phyloP scores from a whole-genome alignment of 92 coral and sea anemone genomes.

The Montipora capitata region DNA sequence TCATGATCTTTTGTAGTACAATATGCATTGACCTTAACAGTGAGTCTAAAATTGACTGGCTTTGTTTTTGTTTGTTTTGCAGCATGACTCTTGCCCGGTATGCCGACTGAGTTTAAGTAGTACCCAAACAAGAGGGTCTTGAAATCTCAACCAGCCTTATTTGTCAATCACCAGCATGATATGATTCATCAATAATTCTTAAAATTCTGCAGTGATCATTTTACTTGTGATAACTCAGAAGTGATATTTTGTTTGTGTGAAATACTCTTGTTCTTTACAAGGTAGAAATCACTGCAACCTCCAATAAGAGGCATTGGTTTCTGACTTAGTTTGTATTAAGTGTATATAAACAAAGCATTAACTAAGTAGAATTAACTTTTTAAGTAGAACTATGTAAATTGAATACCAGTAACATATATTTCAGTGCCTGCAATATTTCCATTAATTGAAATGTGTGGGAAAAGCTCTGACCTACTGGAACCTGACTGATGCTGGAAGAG shows the following conservation, averaged over 20 bases:
- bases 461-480: background rate
- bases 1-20: too few species aligned
- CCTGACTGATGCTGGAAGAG: background rate
- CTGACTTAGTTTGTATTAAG: slow-evolving; percentile 33
- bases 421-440: background rate
- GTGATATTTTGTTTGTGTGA: slow-evolving; percentile 18
- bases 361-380: slow-evolving; percentile 19
- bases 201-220: background rate
- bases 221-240: background rate
- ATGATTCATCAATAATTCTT: background rate
- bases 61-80: slow-evolving; percentile 22
- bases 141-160: background rate
- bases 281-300: background rate
- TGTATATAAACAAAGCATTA: slow-evolving; percentile 35
- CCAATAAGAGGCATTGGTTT: background rate
- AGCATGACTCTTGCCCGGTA: slow-evolving; percentile 98
- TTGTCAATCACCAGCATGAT: background rate
- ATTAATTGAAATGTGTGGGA: background rate
- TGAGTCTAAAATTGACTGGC: background rate
- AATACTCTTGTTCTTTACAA: slow-evolving; percentile 22
- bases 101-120: slow-evolving; percentile 91
- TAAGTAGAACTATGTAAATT: background rate
- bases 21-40: too few species aligned
- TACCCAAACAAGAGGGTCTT: slow-evolving; percentile 77
- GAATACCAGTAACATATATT: background rate